Conservation (phyloP, 2,113 vertebrate species). For the Psilopogon haemacephalus region DNA sequence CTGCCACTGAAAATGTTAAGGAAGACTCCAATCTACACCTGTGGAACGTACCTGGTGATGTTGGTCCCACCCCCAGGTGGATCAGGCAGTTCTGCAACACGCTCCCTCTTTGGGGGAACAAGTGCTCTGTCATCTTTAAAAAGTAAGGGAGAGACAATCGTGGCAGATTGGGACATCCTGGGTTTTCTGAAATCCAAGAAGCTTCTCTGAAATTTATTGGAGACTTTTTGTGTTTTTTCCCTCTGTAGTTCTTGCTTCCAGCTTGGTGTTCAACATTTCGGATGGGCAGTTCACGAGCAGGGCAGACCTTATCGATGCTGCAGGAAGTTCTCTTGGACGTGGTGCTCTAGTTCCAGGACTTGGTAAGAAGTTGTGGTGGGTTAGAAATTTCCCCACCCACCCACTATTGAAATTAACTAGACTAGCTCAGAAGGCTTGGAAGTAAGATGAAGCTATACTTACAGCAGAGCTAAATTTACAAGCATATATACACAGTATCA, state of each 20-base stretch:
- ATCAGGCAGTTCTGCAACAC: slow-evolving; percentile 95
- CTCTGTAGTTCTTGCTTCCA: slow-evolving; percentile 89
- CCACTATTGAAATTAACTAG: too few species aligned
- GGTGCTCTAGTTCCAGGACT: slow-evolving; percentile 96
- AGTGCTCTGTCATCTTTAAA: slow-evolving; percentile 95
- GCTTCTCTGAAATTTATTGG: slow-evolving; percentile 9
- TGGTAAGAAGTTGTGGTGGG: slow-evolving; percentile 76
- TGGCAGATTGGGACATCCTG: not conserved
- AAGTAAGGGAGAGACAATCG: slow-evolving; percentile 75
- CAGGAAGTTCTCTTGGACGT: slow-evolving; percentile 93
- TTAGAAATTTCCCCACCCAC: too few species aligned
- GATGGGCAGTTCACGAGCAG: slow-evolving; percentile 96
- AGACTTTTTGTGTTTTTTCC: not conserved
- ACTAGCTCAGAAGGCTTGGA: too few species aligned
- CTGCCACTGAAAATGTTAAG: slow-evolving; percentile 92
- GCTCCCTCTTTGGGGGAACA: slow-evolving; percentile 93
- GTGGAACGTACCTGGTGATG: slow-evolving; percentile 95
- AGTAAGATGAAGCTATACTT: too few species aligned
- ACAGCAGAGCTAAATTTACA: too few species aligned
- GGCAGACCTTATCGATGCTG: slow-evolving; percentile 94
- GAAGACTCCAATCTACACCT: slow-evolving; percentile 94
- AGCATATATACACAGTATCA: too few species aligned
- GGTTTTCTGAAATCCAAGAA: not conserved
- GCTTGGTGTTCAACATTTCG: slow-evolving; percentile 91
- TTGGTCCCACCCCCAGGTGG: slow-evolving; percentile 93